phyloP scores from a whole-genome alignment of 2,113 vertebrate species.

The Nyctereutes procyonoides region DNA sequence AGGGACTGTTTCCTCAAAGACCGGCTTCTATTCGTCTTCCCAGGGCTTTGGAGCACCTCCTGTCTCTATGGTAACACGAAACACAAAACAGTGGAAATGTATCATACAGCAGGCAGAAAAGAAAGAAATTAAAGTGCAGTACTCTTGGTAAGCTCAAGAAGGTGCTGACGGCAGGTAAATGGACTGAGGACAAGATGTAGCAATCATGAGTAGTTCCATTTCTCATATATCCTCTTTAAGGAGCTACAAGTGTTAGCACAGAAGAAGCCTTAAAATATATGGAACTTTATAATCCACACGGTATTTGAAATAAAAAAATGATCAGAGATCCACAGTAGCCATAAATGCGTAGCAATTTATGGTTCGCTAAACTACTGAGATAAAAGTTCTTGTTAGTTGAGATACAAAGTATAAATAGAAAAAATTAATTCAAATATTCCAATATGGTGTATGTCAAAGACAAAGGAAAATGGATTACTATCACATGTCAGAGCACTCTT shows the following conservation, averaged over 20 bases:
- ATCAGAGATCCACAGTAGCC: background rate
- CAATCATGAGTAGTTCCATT: background rate
- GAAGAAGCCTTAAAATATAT: background rate
- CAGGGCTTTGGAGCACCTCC: slow-evolving; percentile 67
- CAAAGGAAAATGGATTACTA: slow-evolving; percentile 7
- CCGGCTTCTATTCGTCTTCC: slow-evolving; percentile 57
- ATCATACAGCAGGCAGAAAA: slow-evolving; percentile 19
- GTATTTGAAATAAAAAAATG: slow-evolving; percentile 18
- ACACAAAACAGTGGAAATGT: slow-evolving; percentile 65
- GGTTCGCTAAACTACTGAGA: slow-evolving; percentile 48
- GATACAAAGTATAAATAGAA: slow-evolving; percentile 7
- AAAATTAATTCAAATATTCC: background rate
- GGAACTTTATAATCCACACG: background rate
- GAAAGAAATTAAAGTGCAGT: slow-evolving; percentile 41
- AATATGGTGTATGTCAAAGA: background rate
- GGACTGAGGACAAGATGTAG: background rate
- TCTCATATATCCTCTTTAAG: background rate
- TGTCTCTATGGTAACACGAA: slow-evolving; percentile 80
- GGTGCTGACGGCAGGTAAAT: slow-evolving; percentile 10
- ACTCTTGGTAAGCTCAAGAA: slow-evolving; percentile 26
- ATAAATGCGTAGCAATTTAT: slow-evolving; percentile 22
- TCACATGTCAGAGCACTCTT: background rate
- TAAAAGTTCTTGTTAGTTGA: slow-evolving; percentile 13
- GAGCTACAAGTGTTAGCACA: background rate
- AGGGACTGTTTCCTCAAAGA: slow-evolving; percentile 75